These are phyloP conservation scores for Zhengitettix transpicula DNA, from an alignment of 2,888 invertebrate species.

Conservation along the genomic window DNA sequence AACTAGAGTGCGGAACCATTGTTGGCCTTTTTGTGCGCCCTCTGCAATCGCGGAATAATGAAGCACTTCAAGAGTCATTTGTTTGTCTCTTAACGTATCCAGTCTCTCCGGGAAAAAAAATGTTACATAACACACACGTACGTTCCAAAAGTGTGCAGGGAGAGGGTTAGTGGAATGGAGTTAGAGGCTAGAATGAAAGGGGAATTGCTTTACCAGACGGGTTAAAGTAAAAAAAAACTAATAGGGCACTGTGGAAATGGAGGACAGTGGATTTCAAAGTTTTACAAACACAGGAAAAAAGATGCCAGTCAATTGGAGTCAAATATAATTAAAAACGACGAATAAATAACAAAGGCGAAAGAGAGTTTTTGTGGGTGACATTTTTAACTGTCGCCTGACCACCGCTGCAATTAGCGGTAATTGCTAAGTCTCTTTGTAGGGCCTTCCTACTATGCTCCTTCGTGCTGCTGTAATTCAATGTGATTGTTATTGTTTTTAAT, in stretches of 20 bases:
- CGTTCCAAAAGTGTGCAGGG: not conserved
- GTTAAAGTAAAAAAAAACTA: no score
- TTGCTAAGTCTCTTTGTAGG: slow-evolving; percentile 7
- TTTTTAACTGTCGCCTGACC: not conserved
- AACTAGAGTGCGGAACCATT: no score
- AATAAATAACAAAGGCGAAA: not conserved
- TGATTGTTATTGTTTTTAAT: slow-evolving; percentile 2
- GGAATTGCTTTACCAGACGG: no score
- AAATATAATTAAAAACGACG: slow-evolving; percentile 7
- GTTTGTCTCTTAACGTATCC: not conserved
- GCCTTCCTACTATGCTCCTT: not conserved
- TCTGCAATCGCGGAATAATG: not conserved
- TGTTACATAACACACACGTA: not conserved
- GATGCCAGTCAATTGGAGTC: slow-evolving; percentile 1
- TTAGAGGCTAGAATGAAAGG: no score
- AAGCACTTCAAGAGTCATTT: not conserved
- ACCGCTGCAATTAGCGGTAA: slow-evolving; percentile 5
- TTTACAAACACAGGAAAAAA: not conserved
- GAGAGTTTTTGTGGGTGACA: not conserved
- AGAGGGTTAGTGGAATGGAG: no score
- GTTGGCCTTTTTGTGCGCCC: no score
- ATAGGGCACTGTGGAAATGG: no score
- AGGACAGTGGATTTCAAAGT: not conserved
- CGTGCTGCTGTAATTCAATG: not conserved
- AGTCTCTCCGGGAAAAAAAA: not conserved